Conservation (phyloP, 2,797 vertebrate species). For the Nyctalus aviator region DNA sequence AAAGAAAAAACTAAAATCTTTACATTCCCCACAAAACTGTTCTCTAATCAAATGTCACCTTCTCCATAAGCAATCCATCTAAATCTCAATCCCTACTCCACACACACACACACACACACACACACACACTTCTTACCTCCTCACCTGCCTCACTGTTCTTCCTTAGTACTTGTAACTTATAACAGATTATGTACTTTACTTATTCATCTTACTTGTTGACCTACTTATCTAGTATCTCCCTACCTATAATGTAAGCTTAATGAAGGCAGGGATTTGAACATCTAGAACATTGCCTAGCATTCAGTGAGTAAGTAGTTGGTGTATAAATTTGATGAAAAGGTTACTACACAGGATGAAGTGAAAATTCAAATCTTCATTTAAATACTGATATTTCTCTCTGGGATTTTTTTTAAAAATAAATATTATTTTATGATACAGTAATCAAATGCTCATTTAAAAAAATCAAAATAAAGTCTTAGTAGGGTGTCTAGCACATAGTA, state of each 20-base stretch:
- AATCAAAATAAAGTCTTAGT: constrained; percentile 9
- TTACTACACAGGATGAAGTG: neutral
- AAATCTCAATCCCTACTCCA: neutral
- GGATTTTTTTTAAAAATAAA: neutral
- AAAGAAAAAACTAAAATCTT: neutral
- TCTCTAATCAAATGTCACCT: neutral
- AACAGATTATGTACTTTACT: neutral
- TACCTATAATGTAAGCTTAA: neutral
- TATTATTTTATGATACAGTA: neutral
- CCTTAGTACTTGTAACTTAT: neutral
- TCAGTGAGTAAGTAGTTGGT: neutral
- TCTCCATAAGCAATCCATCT: neutral
- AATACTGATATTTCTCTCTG: neutral
- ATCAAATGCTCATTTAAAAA: constrained; percentile 40
- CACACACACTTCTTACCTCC: neutral
- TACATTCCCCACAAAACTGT: neutral
- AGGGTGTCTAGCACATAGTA: neutral
- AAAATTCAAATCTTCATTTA: constrained; percentile 47
- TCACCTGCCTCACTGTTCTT: neutral
- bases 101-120: neutral
- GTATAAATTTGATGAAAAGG: neutral
- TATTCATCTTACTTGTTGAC: neutral
- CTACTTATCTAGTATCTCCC: neutral
- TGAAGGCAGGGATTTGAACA: neutral
- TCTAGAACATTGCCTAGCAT: neutral